phyloP scores from a whole-genome alignment of 2,888 invertebrate genomes.

The Trissoscelio sp. region DNA sequence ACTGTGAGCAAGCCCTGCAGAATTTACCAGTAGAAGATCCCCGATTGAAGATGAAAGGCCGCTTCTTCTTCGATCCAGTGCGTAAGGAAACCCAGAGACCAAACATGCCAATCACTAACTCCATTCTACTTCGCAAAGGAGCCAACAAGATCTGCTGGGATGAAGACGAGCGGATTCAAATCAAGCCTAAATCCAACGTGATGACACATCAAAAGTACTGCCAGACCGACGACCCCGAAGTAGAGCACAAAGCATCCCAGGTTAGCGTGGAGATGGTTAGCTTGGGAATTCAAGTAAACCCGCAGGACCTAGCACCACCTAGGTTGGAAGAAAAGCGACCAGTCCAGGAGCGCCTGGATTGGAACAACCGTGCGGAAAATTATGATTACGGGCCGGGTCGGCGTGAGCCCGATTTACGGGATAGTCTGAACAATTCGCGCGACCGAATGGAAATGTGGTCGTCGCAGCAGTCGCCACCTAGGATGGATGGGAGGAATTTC shows the following conservation, averaged over 20 bases:
- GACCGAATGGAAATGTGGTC: conserved; percentile 52
- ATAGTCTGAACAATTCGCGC: conserved; percentile 77
- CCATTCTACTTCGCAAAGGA: conserved; percentile 78
- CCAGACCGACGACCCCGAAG: conserved; percentile 78
- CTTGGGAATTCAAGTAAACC: conserved; percentile 72
- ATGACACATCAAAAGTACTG: conserved; percentile 80
- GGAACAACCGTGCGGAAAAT: conserved; percentile 77
- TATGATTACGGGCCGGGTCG: conserved; percentile 75
- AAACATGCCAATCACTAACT: conserved; percentile 76
- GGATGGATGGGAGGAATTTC: conserved; percentile 32
- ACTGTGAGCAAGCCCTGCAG: conserved; percentile 80
- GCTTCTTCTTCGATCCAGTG: conserved; percentile 80
- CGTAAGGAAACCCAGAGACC: conserved; percentile 69
- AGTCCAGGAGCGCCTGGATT: conserved; percentile 80
- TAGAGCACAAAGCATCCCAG: conserved; percentile 71
- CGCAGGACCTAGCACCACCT: conserved; percentile 56
- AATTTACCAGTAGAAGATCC: conserved; percentile 81
- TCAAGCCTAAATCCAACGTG: conserved; percentile 55
- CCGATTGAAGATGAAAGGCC: conserved; percentile 80
- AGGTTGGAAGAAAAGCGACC: conserved; percentile 77
- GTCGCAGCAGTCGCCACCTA: conserved; percentile 6
- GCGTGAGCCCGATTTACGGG: conserved; percentile 79
- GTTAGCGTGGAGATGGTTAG: conserved; percentile 71
- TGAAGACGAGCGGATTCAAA: conserved; percentile 72
- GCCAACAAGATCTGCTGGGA: conserved; percentile 78